A percentile compares a stretch with the other conserved stretches of the same genome.
Conservation (phyloP, 2,113 vertebrate genomes). For the Lophura nycthemera region DNA sequence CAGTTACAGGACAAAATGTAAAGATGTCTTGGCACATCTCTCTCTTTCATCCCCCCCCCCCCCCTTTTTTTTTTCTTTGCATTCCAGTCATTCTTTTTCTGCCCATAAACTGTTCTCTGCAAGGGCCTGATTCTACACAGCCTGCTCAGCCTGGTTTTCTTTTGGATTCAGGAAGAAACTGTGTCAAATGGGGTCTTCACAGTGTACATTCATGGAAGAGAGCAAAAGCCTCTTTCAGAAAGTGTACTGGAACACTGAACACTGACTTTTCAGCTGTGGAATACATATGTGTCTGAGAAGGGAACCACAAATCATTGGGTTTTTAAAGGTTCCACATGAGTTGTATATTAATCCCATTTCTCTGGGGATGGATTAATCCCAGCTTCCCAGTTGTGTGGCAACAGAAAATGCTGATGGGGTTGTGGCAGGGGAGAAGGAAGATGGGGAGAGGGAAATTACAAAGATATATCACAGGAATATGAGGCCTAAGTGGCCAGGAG, state of each 20-base stretch:
- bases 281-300: slow-evolving; percentile 53
- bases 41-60: not conserved
- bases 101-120: slow-evolving; percentile 32
- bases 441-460: slow-evolving; percentile 38
- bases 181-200: slow-evolving; percentile 49
- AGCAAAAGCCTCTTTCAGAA: slow-evolving; percentile 17
- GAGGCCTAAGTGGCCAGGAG: not conserved
- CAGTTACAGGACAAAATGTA: slow-evolving; percentile 53
- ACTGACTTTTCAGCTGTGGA: slow-evolving; percentile 50
- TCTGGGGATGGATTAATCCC: slow-evolving; percentile 49
- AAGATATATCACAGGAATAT: slow-evolving; percentile 47
- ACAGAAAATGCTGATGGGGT: slow-evolving; percentile 19
- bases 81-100: slow-evolving; percentile 68
- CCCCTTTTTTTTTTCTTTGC: not conserved
- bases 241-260: slow-evolving; percentile 20
- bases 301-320: slow-evolving; percentile 46
- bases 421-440: slow-evolving; percentile 29
- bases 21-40: slow-evolving; percentile 54
- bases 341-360: slow-evolving; percentile 64
- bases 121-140: slow-evolving; percentile 43
- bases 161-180: slow-evolving; percentile 9
- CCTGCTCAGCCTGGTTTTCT: not conserved
- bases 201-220: not conserved
- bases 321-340: slow-evolving; percentile 66
- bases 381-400: slow-evolving; percentile 56